A percentile compares a stretch with the other conserved stretches of the same genome.
Conservation (phyloP, 2,888 invertebrate genomes). For the Pocota personata region DNA sequence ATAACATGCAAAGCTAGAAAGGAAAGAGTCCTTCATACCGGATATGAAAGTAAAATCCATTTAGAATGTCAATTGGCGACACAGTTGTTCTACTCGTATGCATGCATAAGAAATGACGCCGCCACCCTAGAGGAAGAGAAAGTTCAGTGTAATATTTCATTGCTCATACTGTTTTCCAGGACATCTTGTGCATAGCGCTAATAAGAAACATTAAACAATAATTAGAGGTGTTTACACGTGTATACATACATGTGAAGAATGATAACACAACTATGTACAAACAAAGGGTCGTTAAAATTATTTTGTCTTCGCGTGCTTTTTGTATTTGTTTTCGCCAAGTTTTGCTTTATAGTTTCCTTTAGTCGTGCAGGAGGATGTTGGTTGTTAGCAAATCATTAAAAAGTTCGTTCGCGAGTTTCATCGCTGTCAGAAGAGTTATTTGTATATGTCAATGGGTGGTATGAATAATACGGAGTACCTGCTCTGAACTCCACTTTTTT, state of each 20-base stretch:
- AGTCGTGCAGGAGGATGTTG: background rate
- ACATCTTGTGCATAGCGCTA: conserved; percentile 30
- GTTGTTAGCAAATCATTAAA: conserved; percentile 69
- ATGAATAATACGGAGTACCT: too few relatives aligned
- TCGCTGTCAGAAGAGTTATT: background rate
- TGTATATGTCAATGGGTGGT: background rate
- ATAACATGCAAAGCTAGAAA: background rate
- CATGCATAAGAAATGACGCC: conserved; percentile 30
- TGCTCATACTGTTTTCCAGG: conserved; percentile 15
- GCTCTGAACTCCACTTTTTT: too few relatives aligned
- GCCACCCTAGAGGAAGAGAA: background rate
- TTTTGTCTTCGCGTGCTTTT: conserved; percentile 13
- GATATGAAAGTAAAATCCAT: conserved; percentile 60
- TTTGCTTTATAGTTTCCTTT: background rate
- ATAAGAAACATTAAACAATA: conserved; percentile 59
- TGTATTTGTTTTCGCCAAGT: background rate
- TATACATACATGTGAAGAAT: background rate
- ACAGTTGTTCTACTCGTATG: conserved; percentile 19
- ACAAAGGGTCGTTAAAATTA: conserved; percentile 45
- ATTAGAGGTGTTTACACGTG: conserved; percentile 37
- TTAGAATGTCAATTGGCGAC: conserved; percentile 64
- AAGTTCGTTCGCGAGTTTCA: conserved; percentile 34
- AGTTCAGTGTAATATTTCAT: conserved; percentile 44
- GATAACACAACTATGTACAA: conserved; percentile 14
- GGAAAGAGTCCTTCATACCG: conserved; percentile 28